Percentiles rank a stretch among this genome's conserved stretches.
These are phyloP conservation scores for Benthosema pterotum DNA, from an alignment of 2,797 vertebrate genomes.

Conservation along the genomic window DNA sequence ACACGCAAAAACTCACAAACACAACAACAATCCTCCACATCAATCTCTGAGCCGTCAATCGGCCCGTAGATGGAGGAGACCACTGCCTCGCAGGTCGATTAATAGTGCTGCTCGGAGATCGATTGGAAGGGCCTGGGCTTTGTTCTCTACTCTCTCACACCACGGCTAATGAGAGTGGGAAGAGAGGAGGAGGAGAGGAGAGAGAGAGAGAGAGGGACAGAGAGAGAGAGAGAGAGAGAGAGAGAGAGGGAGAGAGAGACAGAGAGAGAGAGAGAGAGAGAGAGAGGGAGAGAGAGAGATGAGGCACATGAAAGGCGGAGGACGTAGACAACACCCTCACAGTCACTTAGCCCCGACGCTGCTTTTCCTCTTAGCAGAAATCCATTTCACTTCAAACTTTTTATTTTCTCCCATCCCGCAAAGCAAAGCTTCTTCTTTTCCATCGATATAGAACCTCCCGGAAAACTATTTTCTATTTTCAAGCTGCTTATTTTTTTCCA, in stretches of 20 bases:
- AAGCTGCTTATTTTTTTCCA: constrained; percentile 11
- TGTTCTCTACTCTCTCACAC: constrained; percentile 70
- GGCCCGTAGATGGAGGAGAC: constrained; percentile 57
- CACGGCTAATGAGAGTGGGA: constrained; percentile 69
- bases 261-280: background rate
- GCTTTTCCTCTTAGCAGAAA: constrained; percentile 62
- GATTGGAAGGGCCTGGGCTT: constrained; percentile 66
- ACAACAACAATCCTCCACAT: constrained; percentile 58
- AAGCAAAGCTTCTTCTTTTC: constrained; percentile 30
- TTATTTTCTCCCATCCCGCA: background rate
- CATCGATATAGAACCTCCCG: constrained; percentile 17
- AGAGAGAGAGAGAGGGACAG: background rate
- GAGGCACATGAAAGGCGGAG: constrained; percentile 20
- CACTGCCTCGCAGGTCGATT: constrained; percentile 64
- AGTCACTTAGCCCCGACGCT: constrained; percentile 64
- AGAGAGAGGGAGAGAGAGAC: constrained; percentile 65
- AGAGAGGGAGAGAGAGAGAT: background rate
- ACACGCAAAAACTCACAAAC: constrained; percentile 33
- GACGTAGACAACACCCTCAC: constrained; percentile 73
- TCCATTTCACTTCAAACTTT: constrained; percentile 54
- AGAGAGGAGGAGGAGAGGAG: constrained; percentile 15
- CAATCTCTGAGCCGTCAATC: constrained; percentile 63
- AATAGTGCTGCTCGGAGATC: constrained; percentile 65
- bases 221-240: constrained; percentile 37
- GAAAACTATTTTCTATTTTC: constrained; percentile 11